Evolutionary conservation across 2,797 vertebrate species (phyloP).

Genomic region (Hippocampus kuda): DNA sequence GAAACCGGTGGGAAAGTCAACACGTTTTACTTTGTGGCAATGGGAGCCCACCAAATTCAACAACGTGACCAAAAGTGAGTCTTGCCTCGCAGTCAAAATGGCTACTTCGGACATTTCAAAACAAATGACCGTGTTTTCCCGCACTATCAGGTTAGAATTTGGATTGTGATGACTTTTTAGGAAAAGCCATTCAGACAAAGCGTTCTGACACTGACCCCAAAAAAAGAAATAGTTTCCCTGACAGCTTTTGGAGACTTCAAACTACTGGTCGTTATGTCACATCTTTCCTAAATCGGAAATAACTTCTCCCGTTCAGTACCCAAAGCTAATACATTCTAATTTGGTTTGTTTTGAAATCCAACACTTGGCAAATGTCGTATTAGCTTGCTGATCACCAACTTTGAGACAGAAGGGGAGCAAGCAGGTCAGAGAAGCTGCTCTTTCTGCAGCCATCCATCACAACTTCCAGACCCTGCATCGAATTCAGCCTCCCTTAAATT

Average conservation of each 20-base stretch:
- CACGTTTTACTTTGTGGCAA: no score
- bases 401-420: background rate
- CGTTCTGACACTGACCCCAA: background rate
- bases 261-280: background rate
- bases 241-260: background rate
- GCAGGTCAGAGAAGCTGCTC: background rate
- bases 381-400: background rate
- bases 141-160: no score
- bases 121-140: no score
- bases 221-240: background rate
- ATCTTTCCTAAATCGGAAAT: constrained; percentile 3
- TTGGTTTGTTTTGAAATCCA: background rate
- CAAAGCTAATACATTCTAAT: background rate
- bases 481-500: background rate
- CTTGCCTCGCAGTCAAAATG: no score
- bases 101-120: no score
- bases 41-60: no score
- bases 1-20: no score
- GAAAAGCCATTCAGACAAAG: background rate
- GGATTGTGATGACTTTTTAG: no score
- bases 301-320: background rate
- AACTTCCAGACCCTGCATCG: background rate
- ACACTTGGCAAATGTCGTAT: background rate
- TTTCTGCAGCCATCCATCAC: background rate
- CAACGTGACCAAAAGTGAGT: no score